Evolutionary conservation across 2,797 vertebrate genomes (phyloP), one percentile per base, ranked within the genome.

Genomic region (Tadarida brasiliensis): DNA sequence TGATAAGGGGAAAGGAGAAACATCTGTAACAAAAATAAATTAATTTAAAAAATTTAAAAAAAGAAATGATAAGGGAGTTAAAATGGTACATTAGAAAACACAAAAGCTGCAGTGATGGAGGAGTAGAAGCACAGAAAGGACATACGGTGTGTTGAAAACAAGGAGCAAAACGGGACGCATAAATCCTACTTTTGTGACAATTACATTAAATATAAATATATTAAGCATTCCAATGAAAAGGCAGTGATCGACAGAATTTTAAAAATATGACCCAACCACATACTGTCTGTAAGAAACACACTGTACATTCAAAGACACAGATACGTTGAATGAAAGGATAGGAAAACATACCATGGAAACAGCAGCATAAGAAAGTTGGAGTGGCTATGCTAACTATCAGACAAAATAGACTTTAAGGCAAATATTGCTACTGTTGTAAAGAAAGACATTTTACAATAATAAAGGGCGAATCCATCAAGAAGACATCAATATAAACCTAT

Each of bases 291-390:
- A 71, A 78, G 47, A 87, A 71, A 96, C 35, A 96, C 35, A 70
- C 15, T 26, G 63, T 67, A 80, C 33, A 77, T 70, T 91, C 17
- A 93, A 44, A 44, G 39, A 44, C 39, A 83, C 33, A 87, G 90
- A 70, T 47, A 49, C 16, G 8, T 51, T 80, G 33, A 80, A 28
- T 24, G 4, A 80, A 61, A 91, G 39, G 30, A 67, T n/a, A 15
- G 24, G 26, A 82, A 95, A 57, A 91, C 5, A 56, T 93, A 57
- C n/a, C 5, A 80, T 74, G 11, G 4, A 80, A 74, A 91, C 15
- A 85, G 7, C n/a, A 87, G 39, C 51, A 39, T 80, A 91, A 87
- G 14, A 93, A 91, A 93, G 33, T 47, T 70, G 57, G 56, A 77
- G 49, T 68, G 14, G 30, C n/a, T 65, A 33, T n/a, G 11, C 14